phyloP scores from a whole-genome alignment of 1,140 invertebrate species.

The Metopolophium dirhodum region DNA sequence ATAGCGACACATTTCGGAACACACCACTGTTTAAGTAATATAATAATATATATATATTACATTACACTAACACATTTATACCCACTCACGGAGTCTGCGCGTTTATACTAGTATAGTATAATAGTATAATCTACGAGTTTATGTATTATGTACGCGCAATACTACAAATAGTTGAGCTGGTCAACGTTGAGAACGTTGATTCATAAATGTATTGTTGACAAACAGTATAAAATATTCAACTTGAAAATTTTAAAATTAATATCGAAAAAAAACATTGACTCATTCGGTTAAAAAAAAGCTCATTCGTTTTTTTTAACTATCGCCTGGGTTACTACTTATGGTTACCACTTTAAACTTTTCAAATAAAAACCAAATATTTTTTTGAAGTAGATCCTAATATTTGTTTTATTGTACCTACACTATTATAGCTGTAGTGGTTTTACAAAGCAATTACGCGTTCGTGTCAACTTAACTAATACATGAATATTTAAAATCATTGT shows the following conservation, averaged over 20 bases:
- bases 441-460: background rate
- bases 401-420: too few species aligned
- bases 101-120: background rate
- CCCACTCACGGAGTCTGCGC: background rate
- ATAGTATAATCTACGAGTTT: background rate
- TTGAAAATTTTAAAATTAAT: background rate
- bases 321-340: background rate
- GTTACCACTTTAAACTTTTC: too few species aligned
- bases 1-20: background rate
- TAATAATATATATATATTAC: slow-evolving; percentile 11
- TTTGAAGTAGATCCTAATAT: background rate
- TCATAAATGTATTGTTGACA: background rate
- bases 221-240: background rate
- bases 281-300: background rate
- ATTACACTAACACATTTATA: slow-evolving; percentile 7
- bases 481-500: too few species aligned
- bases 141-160: background rate
- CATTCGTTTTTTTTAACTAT: background rate
- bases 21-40: background rate
- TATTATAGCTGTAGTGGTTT: background rate
- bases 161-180: background rate
- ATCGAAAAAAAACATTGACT: background rate
- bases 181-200: background rate
- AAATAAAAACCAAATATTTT: too few species aligned
- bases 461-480: too few species aligned